Percentiles rank a stretch among this genome's conserved stretches.
Conservation (phyloP, 2,888 invertebrate species). For the Neoascia interrupta region DNA sequence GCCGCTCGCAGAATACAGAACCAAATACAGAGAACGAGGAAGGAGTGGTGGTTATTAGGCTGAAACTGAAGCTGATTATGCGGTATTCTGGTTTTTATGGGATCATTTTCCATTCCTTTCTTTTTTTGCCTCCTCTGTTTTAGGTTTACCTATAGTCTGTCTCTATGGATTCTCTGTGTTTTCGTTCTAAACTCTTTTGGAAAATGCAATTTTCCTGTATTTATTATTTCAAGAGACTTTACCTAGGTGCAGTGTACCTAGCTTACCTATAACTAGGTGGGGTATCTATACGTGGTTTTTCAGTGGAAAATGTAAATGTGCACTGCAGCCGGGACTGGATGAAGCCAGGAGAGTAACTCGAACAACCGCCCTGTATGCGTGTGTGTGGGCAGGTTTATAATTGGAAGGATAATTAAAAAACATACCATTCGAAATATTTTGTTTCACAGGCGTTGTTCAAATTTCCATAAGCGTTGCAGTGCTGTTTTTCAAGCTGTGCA, state of each 20-base stretch:
- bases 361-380: neutral
- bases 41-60: constrained; percentile 60
- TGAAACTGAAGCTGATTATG: constrained; percentile 69
- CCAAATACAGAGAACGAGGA: constrained; percentile 38
- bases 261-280: neutral
- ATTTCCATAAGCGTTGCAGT: neutral
- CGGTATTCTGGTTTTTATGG: constrained; percentile 67
- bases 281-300: neutral
- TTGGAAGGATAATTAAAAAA: constrained; percentile 42
- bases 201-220: constrained; percentile 47
- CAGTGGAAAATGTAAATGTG: constrained; percentile 1
- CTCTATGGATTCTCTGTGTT: constrained; percentile 27
- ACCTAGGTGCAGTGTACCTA: constrained; percentile 45
- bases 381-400: constrained; percentile 32
- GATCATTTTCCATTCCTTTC: constrained; percentile 53
- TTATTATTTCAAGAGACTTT: constrained; percentile 8
- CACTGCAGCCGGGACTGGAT: no score
- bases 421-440: constrained; percentile 7
- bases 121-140: neutral
- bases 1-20: constrained; percentile 7
- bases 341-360: constrained; percentile 1
- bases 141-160: constrained; percentile 20
- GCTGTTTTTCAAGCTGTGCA: neutral
- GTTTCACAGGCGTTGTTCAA: constrained; percentile 2
- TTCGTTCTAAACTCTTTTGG: constrained; percentile 39